Base-by-base conservation (phyloP, 2,113 vertebrate genomes). In the Mustelus asterias region DNA sequence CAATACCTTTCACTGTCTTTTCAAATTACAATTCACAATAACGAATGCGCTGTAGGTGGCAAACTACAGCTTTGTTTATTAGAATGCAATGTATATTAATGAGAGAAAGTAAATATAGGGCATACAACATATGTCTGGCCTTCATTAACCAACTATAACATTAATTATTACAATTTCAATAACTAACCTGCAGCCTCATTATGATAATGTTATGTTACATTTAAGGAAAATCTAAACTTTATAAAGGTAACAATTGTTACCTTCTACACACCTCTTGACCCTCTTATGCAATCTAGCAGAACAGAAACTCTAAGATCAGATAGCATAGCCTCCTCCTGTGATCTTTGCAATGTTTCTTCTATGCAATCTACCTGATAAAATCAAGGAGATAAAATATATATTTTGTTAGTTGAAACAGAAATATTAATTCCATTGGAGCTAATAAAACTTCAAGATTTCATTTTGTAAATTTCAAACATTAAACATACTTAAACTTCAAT, bases 231-330 rank as follows among this genome's bases (percentile, higher is more conserved):
- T 24, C 67, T 70, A 92, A 26, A 54, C 29, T 54, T 76, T 72
- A 29, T 0, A 72, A 58, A 0, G 65, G 93, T 72, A 72, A 95
- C 60, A 44, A 69, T 13, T 41, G 67, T 94, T 69, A 67, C 60
- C 63, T 24, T 41, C 1, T 33, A 96, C 96, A 58, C 96, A 99
- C 99, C 99, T 98, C 99, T 97, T 2, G 99, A 99, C 58, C 99
- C 99, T 11, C 99, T 98, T 0, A 98, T 99, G 97, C 98, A 99
- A 97, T 99, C 99, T 37, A 99, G 97, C 33, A 99, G 97, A 67
- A 99, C 97, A 95, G 99, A 99, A 96, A 99, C 98, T 96, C 97
- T 98, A 76, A 99, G 98, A 95, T 97, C 96, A 0, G 98, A 97
- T 0, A 97, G 96, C 4, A 83, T 96, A 65, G 96, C 95, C 54